Base-by-base conservation (phyloP, 2,113 vertebrate species). In the Erythrocebus patas region DNA sequence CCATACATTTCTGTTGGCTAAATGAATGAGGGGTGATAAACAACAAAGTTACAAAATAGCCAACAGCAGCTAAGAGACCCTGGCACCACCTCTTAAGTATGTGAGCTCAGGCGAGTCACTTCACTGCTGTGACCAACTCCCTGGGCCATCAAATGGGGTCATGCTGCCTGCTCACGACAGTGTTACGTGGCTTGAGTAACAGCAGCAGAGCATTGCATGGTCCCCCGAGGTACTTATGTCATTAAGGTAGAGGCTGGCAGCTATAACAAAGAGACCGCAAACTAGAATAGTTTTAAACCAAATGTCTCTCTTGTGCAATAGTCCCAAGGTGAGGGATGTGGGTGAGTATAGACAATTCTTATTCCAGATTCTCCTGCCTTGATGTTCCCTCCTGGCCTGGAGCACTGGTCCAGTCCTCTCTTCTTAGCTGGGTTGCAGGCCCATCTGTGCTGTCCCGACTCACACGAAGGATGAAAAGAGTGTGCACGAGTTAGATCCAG, bases 61-160 rank as follows among this genome's bases (percentile, higher is more conserved):
- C 0, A 4, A 2, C 0, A 3, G 23, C 5, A 14, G 25, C 93
- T 32, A 2, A 75, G 85, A 87, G 70, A 14, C 43, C 50, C 5
- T 35, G 61, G 35, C 20, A 12, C 23, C n/a, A 13, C 18, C 59
- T 55, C 8, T 73, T 30, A 0, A 0, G 0, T 16, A 3, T 3
- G 27, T 57, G 75, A 61, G 6, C 57, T 89, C 73, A 48, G 43
- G 50, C 32, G n/a, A 48, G n/a, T 75, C 66, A 11, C 32, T 11
- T 80, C 23, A 5, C 45, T 4, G 10, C 79, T 86, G 3, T 13
- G 68, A 68, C 57, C 20, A 20, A 43, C 11, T 40, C 57, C 72
- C 61, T 61, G 40, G 81, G 9, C 81, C 22, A 1, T 61, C 30
- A 82, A n/a, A 43, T 7, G 16, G 64, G 32, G 43, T 35, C 38